Percentiles rank a stretch among this genome's conserved stretches.
Evolutionary conservation across 2,113 vertebrate species (phyloP).

Genomic region (Abramis brama): DNA sequence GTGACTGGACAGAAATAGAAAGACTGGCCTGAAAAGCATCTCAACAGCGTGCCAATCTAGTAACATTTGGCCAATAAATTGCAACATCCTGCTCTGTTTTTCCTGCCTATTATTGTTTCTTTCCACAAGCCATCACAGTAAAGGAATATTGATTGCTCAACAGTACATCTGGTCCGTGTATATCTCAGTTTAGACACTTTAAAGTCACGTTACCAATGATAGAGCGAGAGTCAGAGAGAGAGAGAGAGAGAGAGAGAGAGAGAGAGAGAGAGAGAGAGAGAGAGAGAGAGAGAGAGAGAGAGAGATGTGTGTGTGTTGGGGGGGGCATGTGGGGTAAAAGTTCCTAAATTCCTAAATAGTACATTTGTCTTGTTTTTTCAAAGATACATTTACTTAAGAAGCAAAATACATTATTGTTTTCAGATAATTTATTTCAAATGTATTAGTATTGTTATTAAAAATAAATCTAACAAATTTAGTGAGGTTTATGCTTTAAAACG

Average conservation of each 20-base stretch:
- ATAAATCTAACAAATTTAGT: background rate
- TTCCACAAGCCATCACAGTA: background rate
- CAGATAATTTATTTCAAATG: background rate
- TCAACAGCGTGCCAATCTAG: conserved; percentile 7
- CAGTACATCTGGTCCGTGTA: conserved; percentile 25
- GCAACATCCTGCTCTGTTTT: conserved; percentile 33
- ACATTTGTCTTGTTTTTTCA: background rate
- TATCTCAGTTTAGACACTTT: conserved; percentile 1
- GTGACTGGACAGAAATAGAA: conserved; percentile 29
- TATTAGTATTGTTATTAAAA: background rate
- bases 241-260: background rate
- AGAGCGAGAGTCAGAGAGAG: too few species aligned
- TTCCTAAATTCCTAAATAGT: background rate
- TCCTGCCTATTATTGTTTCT: conserved; percentile 18
- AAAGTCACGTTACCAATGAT: conserved; percentile 18
- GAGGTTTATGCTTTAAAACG: background rate
- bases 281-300: background rate
- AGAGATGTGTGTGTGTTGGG: too few species aligned
- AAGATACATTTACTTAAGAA: background rate
- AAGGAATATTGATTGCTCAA: conserved; percentile 4
- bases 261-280: background rate
- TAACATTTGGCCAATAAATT: conserved; percentile 22
- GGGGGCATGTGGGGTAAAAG: background rate
- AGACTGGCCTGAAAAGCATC: conserved; percentile 32
- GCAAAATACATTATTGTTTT: background rate